Evolutionary conservation across 2,797 vertebrate genomes (phyloP), one percentile per base, ranked within the genome.

Genomic region (Simalia tracyae): DNA sequence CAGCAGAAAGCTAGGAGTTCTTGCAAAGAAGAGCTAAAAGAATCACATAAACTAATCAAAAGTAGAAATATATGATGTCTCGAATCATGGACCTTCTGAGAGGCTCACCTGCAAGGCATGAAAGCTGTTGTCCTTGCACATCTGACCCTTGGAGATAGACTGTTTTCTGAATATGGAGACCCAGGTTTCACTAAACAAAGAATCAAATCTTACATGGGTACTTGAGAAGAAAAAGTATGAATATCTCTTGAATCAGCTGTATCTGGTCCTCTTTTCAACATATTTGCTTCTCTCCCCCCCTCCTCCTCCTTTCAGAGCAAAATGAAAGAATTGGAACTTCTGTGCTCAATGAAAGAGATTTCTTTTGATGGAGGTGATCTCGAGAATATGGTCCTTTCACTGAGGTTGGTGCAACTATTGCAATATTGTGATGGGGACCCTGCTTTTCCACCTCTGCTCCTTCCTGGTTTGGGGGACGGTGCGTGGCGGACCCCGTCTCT

Each of bases 261-360:
- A 84, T 86, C 86, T 89, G 92, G 92, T 93, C 94, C 95, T 17
- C 89, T 94, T 95, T 89, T 89, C 91, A 94, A 93, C 90, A 19
- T 88, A 88, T 93, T 94, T 91, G 17, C 54, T 42, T 36, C 50
- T 64, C 28, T n/a, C 31, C 1, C 9, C 42, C 28, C 59, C 81
- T 63, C 46, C 94, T 8, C 64, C n/a, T 28, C 85, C n/a, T 60
- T 94, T 86, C 95, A 99, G 99, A 99, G 98, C 97, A 99, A 99
- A 98, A 98, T 99, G 95, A 99, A 99, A 96, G 99, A 99, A 95
- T 96, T 99, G 93, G 99, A 99, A 93, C 98, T 99, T 95, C 98
- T 99, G 68, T 99, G 99, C 94, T 99, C 99, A 4, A 98, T 99
- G 97, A 99, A 99, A 94, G 99, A 99, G 95, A 97, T 99, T 95